Base-by-base conservation (phyloP, 2,888 invertebrate genomes). In the Eubasilissa splendida region DNA sequence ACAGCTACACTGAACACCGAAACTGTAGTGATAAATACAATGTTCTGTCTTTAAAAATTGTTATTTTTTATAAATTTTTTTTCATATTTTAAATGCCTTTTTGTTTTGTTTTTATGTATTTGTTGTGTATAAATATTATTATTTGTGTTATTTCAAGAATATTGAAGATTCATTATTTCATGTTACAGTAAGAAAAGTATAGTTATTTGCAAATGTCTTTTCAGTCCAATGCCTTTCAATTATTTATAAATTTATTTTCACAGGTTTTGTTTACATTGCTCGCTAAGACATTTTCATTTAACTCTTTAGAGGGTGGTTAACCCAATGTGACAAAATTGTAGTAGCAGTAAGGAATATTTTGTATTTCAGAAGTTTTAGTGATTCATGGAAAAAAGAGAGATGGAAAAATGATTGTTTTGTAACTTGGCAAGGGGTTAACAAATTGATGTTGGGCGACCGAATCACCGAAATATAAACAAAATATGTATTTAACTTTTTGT, bases 61-160 rank as follows among this genome's bases (percentile, higher is more conserved):
- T 63, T 63, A 8, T 33, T 63, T 33, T 63, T 63, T 63, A 33
- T 22, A 63, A 31, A 63, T 33, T 63, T 12, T 33, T 22, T 22
- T 42, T 42, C 31, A 63, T 63, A 63, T 63, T 63, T 33, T 63
- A 7, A 63, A 33, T 63, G 63, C 63, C 63, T 63, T 63, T 33
- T 42, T 42, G 42, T 42, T 42, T 42, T 42, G 42, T 42, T 42
- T 42, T 12, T 63, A 22, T 63, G 22, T 60, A 31, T 31, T 31
- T 63, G 63, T 63, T 63, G 63, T 42, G 42, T 63, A 63, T 33
- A 63, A 68, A 68, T 68, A n/a, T 68, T 68, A 68, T 68, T 12
- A 70, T 70, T 70, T 70, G n/a, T 53, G 70, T 70, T 70, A 70
- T 53, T 31, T 54, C 54, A 2, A 53, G 14, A 53, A 63, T 12